These are phyloP conservation scores for Microchrysa polita DNA, from an alignment of 2,888 invertebrate species.

Conservation along the genomic window DNA sequence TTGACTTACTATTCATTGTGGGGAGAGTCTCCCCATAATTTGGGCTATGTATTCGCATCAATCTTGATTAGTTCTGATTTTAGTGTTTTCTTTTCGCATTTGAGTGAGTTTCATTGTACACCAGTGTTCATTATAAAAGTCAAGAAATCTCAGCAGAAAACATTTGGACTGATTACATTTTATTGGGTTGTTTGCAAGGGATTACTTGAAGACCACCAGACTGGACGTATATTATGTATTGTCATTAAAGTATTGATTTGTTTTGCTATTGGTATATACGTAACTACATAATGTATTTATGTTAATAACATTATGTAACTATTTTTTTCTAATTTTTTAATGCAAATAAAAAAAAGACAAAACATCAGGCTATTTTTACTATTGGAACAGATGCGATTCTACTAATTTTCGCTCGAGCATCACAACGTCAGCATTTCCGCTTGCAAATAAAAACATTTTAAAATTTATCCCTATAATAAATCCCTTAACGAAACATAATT, in stretches of 20 bases:
- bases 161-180: conserved; percentile 11
- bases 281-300: too few relatives aligned
- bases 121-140: conserved; percentile 20
- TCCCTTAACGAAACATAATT: conserved; percentile 5
- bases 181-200: too few relatives aligned
- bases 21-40: conserved; percentile 7
- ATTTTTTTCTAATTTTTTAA: too few relatives aligned
- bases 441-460: neutral
- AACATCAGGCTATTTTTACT: too few relatives aligned
- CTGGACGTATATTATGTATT: too few relatives aligned
- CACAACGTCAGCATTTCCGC: neutral
- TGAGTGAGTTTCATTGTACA: conserved; percentile 27
- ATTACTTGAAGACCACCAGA: too few relatives aligned
- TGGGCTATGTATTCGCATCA: conserved; percentile 61
- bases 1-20: neutral
- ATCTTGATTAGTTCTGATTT: conserved; percentile 65
- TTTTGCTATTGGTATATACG: too few relatives aligned
- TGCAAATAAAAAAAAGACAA: too few relatives aligned
- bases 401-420: too few relatives aligned
- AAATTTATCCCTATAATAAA: neutral
- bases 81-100: conserved; percentile 49
- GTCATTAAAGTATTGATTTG: too few relatives aligned
- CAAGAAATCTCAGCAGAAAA: conserved; percentile 20
- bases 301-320: too few relatives aligned
- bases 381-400: too few relatives aligned